Evolutionary conservation across 2,888 invertebrate species (phyloP), one percentile per base, ranked within the genome.

Genomic region (Mesorhabditis spiculigera): DNA sequence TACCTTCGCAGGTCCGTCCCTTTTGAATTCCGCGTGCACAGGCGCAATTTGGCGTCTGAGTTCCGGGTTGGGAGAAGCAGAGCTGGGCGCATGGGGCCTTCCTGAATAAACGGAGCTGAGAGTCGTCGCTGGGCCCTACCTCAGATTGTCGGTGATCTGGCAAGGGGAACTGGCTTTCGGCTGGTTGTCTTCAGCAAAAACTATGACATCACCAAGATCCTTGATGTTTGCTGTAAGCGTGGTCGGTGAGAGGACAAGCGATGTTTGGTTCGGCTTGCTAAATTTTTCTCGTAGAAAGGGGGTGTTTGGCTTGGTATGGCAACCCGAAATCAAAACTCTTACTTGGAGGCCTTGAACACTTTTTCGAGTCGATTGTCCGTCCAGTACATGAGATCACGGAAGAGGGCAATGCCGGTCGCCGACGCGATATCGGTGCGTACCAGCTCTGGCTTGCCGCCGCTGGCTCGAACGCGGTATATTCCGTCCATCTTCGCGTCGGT

Each of bases 401-500:
- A 72, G 13, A 85, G 73, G 0, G 85, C 79, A 41, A 85, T 69
- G 43, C 83, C 79, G n/a, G 83, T 81, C 43, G 84, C 85, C 4
- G 81, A 82, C 10, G 85, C 85, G 61, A 85, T 84, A 73, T 84
- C 82, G 2, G 76, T 67, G 63, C 85, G 76, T 2, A 85, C 76
- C 6, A 75, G 70, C 71, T 78, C 78, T 5, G 78, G 75, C 0
- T 69, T 72, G n/a, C 79, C 78, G n/a, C 80, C 79, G 10, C 75
- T 78, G 58, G 72, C 69, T 63, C 74, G 66, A 0, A 79, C 82
- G 10, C 81, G 75, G 73, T 95, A 95, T 70, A 98, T 95, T 82
- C 91, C 93, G 86, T 98, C 97, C 44, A 94, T 89, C 86, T 92
- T 92, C 0, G 94, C 93, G 86, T 98, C 98, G 0, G 95, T 94